Percentiles rank a stretch among this genome's conserved stretches.
phyloP scores from a whole-genome alignment of 30 jellyfish, hydroid and myxozoan genomes.

The Aurelia coerulea region DNA sequence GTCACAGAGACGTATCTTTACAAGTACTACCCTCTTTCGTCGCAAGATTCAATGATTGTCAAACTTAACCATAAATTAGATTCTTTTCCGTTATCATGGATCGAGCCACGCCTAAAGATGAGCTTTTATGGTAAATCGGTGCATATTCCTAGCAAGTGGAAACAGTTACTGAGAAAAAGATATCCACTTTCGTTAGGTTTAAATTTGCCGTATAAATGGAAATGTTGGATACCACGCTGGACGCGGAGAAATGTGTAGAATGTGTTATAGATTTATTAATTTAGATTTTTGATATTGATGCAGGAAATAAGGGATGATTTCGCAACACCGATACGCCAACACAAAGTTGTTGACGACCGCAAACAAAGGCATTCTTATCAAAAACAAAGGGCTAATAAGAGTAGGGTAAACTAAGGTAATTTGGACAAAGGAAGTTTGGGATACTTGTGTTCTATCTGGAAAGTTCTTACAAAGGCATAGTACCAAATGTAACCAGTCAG shows the following conservation, averaged over 20 bases:
- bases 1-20: slow-evolving; percentile 12
- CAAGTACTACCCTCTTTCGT: slow-evolving; percentile 79
- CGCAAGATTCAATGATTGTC: slow-evolving; percentile 63
- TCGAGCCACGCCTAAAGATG: slow-evolving; percentile 39
- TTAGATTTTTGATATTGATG: too few species aligned
- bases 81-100: slow-evolving; percentile 70
- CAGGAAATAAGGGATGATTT: too few species aligned
- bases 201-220: slow-evolving; percentile 85
- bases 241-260: neutral
- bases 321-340: too few species aligned
- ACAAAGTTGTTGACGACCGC: too few species aligned
- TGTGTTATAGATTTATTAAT: too few species aligned
- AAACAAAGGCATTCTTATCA: too few species aligned
- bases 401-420: too few species aligned
- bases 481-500: too few species aligned
- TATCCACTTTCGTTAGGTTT: slow-evolving; percentile 54
- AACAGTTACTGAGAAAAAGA: slow-evolving; percentile 33
- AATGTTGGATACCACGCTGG: slow-evolving; percentile 74
- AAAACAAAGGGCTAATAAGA: too few species aligned
- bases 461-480: too few species aligned
- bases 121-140: slow-evolving; percentile 46
- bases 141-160: slow-evolving; percentile 49
- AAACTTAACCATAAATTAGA: slow-evolving; percentile 68
- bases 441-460: too few species aligned
- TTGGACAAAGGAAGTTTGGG: too few species aligned